Conservation (phyloP, 2,797 vertebrate species). For the Pitangus sulphuratus region DNA sequence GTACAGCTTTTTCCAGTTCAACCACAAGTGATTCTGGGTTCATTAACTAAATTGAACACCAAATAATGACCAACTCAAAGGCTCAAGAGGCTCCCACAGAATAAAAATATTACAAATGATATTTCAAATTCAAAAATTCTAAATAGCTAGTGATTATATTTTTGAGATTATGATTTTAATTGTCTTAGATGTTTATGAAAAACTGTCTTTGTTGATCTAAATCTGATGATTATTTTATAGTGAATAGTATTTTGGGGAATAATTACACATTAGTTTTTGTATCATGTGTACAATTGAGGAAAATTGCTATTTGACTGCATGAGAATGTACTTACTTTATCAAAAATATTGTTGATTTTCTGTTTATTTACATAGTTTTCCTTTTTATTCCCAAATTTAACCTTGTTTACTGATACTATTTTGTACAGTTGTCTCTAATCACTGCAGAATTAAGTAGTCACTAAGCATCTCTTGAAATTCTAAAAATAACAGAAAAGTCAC, state of each 20-base stretch:
- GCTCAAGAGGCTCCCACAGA: neutral
- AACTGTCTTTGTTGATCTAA: neutral
- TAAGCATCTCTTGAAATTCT: neutral
- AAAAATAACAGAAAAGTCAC: neutral
- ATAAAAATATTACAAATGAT: neutral
- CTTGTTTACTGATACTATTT: neutral
- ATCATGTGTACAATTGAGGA: neutral
- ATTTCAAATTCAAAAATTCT: neutral
- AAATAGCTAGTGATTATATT: neutral
- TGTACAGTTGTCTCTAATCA: slow-evolving; percentile 6
- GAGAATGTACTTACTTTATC: neutral
- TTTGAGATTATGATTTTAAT: neutral
- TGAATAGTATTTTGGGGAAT: neutral
- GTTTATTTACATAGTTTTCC: slow-evolving; percentile 4
- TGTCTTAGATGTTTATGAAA: neutral
- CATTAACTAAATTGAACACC: neutral
- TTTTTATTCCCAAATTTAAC: slow-evolving; percentile 33
- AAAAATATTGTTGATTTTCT: neutral
- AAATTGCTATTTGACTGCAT: neutral
- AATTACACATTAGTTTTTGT: neutral
- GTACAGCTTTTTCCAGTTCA: neutral
- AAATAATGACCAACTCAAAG: neutral
- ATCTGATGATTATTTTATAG: neutral
- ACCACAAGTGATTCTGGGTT: neutral
- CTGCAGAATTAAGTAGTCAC: neutral